A percentile compares a stretch with the other conserved stretches of the same genome.
These are phyloP conservation scores for Cavia porcellus DNA, from an alignment of 2,113 vertebrate genomes.

Conservation along the genomic window DNA sequence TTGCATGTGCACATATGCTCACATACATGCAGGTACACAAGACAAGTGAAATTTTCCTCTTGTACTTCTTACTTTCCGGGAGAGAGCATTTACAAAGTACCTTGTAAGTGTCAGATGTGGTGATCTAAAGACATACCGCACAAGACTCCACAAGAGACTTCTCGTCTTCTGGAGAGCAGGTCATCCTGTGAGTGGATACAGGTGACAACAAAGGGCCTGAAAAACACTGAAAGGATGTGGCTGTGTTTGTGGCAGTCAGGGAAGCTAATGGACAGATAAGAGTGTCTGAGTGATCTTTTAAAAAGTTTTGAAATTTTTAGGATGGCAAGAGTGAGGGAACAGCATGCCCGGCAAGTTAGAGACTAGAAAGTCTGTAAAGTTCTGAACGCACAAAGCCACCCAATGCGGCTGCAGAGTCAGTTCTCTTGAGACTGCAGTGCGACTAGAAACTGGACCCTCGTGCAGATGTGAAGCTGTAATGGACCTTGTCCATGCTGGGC, in stretches of 20 bases:
- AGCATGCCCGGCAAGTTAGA: neutral
- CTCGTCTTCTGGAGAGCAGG: neutral
- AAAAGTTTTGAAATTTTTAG: neutral
- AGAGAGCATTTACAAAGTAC: neutral
- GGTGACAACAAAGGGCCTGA: neutral
- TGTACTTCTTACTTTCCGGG: neutral
- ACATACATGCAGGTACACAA: neutral
- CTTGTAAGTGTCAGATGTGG: neutral
- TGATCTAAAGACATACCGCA: neutral
- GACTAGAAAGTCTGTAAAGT: neutral
- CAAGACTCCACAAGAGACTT: neutral
- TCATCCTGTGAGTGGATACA: neutral
- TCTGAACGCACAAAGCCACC: neutral
- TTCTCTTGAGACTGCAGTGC: neutral
- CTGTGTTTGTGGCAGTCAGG: neutral
- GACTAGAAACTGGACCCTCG: neutral
- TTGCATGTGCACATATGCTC: rapidly evolving
- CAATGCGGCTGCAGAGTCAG: neutral
- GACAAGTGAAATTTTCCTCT: neutral
- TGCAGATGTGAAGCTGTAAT: neutral
- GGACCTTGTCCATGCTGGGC: neutral
- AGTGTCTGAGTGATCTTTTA: neutral
- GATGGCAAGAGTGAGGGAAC: neutral
- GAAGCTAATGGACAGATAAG: neutral
- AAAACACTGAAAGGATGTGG: neutral